A percentile compares a stretch with the other conserved stretches of the same genome.
phyloP scores from a whole-genome alignment of 2,113 vertebrate species.

The Casuarius casuarius region DNA sequence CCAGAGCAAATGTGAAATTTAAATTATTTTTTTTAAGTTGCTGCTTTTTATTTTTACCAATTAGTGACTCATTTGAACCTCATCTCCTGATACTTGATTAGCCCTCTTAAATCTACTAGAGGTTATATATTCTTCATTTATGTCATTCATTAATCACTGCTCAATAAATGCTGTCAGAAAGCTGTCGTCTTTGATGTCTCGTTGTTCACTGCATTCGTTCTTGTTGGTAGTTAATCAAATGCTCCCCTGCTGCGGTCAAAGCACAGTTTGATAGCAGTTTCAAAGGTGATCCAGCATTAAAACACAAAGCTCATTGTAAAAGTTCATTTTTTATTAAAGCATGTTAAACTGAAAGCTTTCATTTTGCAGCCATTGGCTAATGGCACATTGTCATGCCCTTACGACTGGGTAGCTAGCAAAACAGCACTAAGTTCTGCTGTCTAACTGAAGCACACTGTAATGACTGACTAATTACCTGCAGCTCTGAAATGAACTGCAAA shows the following conservation, averaged over 20 bases:
- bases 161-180: constrained; percentile 83
- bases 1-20: not conserved
- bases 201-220: constrained; percentile 76
- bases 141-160: constrained; percentile 87
- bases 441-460: constrained; percentile 8
- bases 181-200: constrained; percentile 83
- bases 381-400: not conserved
- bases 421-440: not conserved
- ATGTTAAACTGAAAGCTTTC: not conserved
- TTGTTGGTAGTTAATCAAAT: constrained; percentile 83
- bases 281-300: constrained; percentile 74
- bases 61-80: constrained; percentile 36
- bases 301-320: not conserved
- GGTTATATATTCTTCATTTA: constrained; percentile 28
- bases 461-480: constrained; percentile 56
- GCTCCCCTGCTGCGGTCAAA: constrained; percentile 79
- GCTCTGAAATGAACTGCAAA: constrained; percentile 26
- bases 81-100: constrained; percentile 27
- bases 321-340: not conserved
- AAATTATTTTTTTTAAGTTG: not conserved
- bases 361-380: not conserved
- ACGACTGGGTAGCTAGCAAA: not conserved
- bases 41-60: constrained; percentile 8
- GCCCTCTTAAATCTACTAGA: constrained; percentile 28
- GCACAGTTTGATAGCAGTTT: constrained; percentile 58